phyloP scores from a whole-genome alignment of 2,113 vertebrate species.

The Chitala chitala region DNA sequence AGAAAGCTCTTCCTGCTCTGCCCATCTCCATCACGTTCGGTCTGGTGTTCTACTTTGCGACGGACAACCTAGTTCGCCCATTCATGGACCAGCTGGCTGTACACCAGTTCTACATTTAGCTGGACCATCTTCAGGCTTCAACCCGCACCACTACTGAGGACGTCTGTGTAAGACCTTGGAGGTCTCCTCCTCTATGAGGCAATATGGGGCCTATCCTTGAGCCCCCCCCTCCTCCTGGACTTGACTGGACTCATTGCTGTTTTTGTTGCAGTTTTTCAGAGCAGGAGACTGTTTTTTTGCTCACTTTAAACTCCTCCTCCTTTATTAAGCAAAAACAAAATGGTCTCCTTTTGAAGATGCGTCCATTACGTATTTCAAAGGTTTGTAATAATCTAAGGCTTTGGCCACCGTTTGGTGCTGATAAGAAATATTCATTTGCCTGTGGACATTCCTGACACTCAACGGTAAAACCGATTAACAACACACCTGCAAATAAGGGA shows the following conservation, averaged over 20 bases:
- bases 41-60: slow-evolving; percentile 97
- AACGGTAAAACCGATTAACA: slow-evolving; percentile 3
- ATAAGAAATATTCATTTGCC: background rate
- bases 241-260: slow-evolving; percentile 25
- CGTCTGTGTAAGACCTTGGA: slow-evolving; percentile 1
- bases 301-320: slow-evolving; percentile 4
- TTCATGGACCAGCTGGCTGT: slow-evolving; percentile 94
- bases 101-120: slow-evolving; percentile 98
- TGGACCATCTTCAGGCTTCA: slow-evolving; percentile 26
- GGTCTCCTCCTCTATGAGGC: slow-evolving; percentile 11
- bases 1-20: slow-evolving; percentile 94
- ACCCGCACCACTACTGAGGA: slow-evolving; percentile 11
- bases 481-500: slow-evolving; percentile 3
- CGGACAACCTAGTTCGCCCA: slow-evolving; percentile 91
- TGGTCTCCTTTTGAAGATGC: background rate
- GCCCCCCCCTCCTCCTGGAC: slow-evolving; percentile 39
- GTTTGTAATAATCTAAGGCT: slow-evolving; percentile 15
- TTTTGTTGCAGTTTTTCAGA: background rate
- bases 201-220: slow-evolving; percentile 15
- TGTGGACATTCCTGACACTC: slow-evolving; percentile 4
- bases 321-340: too few relatives aligned
- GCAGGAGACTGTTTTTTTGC: background rate
- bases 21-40: slow-evolving; percentile 98
- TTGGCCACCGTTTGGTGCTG: slow-evolving; percentile 15
- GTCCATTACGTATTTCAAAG: slow-evolving; percentile 6